A percentile compares a stretch with the other conserved stretches of the same genome.
Conservation (phyloP, 2,113 vertebrate genomes). For the Turdus rufiventris region DNA sequence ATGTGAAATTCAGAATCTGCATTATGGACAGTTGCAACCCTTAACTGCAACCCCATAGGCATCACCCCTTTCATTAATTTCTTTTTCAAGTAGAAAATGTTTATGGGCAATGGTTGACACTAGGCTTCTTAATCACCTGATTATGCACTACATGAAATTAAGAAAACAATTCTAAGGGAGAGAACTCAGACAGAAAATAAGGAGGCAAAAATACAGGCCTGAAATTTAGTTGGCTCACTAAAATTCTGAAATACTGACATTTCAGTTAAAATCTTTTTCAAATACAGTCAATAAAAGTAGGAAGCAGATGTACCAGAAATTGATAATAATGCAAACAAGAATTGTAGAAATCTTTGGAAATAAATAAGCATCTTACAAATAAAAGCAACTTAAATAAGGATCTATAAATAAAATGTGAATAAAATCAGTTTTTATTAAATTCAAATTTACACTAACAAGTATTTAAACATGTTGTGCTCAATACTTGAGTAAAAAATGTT, state of each 20-base stretch:
- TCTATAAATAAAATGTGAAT: neutral
- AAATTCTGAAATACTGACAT: neutral
- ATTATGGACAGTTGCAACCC: neutral
- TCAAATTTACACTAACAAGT: neutral
- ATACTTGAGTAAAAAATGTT: neutral
- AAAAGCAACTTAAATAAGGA: neutral
- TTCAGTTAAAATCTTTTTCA: neutral
- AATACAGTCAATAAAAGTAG: neutral
- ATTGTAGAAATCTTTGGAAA: neutral
- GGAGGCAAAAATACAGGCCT: neutral
- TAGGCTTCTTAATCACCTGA: neutral
- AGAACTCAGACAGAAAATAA: neutral
- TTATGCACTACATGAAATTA: neutral
- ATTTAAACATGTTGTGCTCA: neutral
- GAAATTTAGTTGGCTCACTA: neutral
- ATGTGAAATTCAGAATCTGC: neutral
- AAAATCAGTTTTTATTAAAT: neutral
- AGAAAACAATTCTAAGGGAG: neutral
- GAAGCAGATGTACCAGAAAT: neutral
- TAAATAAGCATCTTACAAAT: neutral
- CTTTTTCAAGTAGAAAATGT: neutral
- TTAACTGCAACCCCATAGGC: accelerated
- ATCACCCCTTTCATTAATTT: neutral
- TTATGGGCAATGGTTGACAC: neutral
- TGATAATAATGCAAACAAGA: neutral